Base-by-base conservation (phyloP, 2,888 invertebrate genomes). In the Drosophila falleni region DNA sequence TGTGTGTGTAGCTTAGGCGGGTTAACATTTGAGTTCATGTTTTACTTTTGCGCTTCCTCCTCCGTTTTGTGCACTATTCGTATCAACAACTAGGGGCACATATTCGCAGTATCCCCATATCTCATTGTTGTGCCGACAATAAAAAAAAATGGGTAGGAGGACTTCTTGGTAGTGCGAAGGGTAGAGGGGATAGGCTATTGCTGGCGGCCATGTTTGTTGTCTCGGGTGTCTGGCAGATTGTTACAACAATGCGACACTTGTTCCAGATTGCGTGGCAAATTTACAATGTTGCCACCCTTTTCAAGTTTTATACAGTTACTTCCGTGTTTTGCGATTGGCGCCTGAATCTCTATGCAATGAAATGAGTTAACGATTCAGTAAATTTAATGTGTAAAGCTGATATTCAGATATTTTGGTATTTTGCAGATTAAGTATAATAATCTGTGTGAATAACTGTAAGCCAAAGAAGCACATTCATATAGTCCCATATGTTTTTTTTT, bases 231-330 rank as follows among this genome's bases (percentile, higher is more conserved):
- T 78, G 78, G 53, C 59, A 61, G 80, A 59, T 67, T 78, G 81
- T 89, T 83, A 67, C 84, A 88, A 82, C 78, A 79, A 77, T 80
- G 82, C 89, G 81, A 83, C 90, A 89, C 90, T 89, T 89, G 90
- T 80, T 90, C 90, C 78, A 90, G 90, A 89, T 89, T 89, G 89
- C 78, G 80, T 72, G 78, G 80, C 74, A 75, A 85, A 90, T 90
- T 90, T 87, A 85, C 81, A 81, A 67, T 70, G 78, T 54, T 82
- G 80, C 87, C 89, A 77, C 53, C 54, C 66, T 60, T 49, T 62
- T 11, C 44, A 41, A 55, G 60, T 59, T 61, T 61, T 31, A 35
- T 47, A 16, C 54, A 49, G 54, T 46, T 31, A 39, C 53, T 39
- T 13, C 31, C 62, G 55, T 63, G 39, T 62, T 49, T 19, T 60